These are phyloP conservation scores for Alethe castanea DNA, from an alignment of 2,113 vertebrate species.

Conservation along the genomic window DNA sequence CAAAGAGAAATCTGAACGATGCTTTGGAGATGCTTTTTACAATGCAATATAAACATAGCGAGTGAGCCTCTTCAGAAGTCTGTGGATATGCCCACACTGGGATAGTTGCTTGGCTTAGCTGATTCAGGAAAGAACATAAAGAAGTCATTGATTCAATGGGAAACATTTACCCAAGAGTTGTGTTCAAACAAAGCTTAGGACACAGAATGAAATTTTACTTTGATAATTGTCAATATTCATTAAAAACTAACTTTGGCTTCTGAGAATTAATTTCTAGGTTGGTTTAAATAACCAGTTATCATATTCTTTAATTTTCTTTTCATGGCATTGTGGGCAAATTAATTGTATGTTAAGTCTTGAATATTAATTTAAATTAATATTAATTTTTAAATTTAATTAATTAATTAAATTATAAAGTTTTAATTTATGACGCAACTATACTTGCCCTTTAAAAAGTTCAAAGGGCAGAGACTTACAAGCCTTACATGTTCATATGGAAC, in stretches of 20 bases:
- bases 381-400: no score
- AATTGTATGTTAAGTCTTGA: neutral
- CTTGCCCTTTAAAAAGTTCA: neutral
- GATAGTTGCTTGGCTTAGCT: neutral
- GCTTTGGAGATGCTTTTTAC: neutral
- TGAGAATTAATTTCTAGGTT: neutral
- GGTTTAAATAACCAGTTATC: neutral
- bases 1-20: neutral
- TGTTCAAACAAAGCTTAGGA: neutral
- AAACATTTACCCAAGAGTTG: neutral
- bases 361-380: neutral
- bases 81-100: neutral
- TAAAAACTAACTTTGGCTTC: neutral
- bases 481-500: neutral
- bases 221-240: neutral
- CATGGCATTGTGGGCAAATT: neutral
- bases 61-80: neutral
- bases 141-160: neutral
- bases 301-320: neutral
- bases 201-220: neutral
- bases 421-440: neutral
- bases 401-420: neutral
- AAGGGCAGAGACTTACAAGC: neutral
- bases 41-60: neutral
- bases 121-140: neutral